Evolutionary conservation across 2,797 vertebrate species (phyloP), one percentile per base, ranked within the genome.

Genomic region (Phoebastria nigripes): DNA sequence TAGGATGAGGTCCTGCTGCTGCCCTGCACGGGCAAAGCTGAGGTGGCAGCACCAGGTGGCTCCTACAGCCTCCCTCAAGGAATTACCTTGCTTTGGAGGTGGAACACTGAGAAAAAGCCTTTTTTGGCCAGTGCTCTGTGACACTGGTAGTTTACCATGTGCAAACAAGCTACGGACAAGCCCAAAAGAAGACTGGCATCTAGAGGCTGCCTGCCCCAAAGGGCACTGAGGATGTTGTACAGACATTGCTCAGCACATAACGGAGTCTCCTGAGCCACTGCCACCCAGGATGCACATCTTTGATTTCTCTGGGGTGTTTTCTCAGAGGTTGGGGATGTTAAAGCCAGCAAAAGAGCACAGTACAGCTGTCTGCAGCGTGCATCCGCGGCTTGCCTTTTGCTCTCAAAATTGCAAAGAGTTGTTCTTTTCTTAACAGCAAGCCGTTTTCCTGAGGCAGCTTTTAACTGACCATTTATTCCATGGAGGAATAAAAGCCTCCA

Each of bases 101-200:
- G 59, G 59, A 73, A 15, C 39, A 4, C 2, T 1, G 49, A 90
- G 47, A 24, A 86, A 91, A 56, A 1, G 4, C 61, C n/a, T 12
- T 28, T 42, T 55, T 9, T 69, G 62, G 46, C 17, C 70, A 39
- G 41, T 2, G 52, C 47, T 39, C 12, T 1, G 58, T 18, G 54
- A 5, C 31, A 1, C 7, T 2, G 42, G 29, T 4, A 1, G 18
- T 6, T 69, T 33, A 4, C 9, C 17, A 0, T 0, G 46, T 28
- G 66, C 63, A n/a, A 15, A 56, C 6, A 16, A 44, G 65, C 9
- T 33, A 18, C 0, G 3, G 74, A 24, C 22, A 15, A 84, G 29
- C 56, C 58, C 66, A 7, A 21, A 31, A 41, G 10, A 9, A 6
- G 28, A 6, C 7, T 8, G 67, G 72, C 10, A 70, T 3, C 59